Evolutionary conservation across 2,888 invertebrate genomes (phyloP).

Genomic region (Arrhopalites spinosus): DNA sequence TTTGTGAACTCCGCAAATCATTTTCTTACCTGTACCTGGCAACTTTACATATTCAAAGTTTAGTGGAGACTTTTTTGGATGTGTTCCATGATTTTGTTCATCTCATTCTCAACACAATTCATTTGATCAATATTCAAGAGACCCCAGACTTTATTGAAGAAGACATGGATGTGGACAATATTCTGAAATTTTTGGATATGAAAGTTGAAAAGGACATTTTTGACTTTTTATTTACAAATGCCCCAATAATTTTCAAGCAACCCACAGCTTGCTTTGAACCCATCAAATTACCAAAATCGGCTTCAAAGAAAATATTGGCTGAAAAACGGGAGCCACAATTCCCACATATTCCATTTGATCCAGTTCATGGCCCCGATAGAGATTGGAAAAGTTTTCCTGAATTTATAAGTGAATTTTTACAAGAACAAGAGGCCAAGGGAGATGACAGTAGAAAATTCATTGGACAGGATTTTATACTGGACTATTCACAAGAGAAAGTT

Average conservation of each 20-base stretch:
- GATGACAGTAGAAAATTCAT: background rate
- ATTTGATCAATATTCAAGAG: slow-evolving; percentile 50
- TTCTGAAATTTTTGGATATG: slow-evolving; percentile 48
- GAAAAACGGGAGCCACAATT: slow-evolving; percentile 10
- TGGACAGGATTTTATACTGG: slow-evolving; percentile 44
- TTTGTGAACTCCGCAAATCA: slow-evolving; percentile 42
- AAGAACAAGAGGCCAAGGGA: slow-evolving; percentile 10
- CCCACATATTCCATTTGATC: background rate
- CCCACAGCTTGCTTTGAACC: slow-evolving; percentile 17
- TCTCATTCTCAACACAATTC: slow-evolving; percentile 53
- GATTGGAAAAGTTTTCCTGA: slow-evolving; percentile 39
- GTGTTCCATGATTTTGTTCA: slow-evolving; percentile 51
- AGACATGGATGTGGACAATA: slow-evolving; percentile 50
- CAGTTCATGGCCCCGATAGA: background rate
- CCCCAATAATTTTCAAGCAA: slow-evolving; percentile 14
- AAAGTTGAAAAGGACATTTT: slow-evolving; percentile 50
- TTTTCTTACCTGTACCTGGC: slow-evolving; percentile 50
- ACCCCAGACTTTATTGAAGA: slow-evolving; percentile 52
- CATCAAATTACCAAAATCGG: background rate
- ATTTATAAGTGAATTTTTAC: slow-evolving; percentile 32
- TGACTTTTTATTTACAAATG: slow-evolving; percentile 47
- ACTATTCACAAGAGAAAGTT: slow-evolving; percentile 40
- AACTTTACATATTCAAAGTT: slow-evolving; percentile 48
- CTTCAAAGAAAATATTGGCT: background rate
- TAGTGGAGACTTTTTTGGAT: slow-evolving; percentile 45